Evolutionary conservation across 2,797 vertebrate species (phyloP), one percentile per base, ranked within the genome.

Genomic region (Tolypeutes matacus): DNA sequence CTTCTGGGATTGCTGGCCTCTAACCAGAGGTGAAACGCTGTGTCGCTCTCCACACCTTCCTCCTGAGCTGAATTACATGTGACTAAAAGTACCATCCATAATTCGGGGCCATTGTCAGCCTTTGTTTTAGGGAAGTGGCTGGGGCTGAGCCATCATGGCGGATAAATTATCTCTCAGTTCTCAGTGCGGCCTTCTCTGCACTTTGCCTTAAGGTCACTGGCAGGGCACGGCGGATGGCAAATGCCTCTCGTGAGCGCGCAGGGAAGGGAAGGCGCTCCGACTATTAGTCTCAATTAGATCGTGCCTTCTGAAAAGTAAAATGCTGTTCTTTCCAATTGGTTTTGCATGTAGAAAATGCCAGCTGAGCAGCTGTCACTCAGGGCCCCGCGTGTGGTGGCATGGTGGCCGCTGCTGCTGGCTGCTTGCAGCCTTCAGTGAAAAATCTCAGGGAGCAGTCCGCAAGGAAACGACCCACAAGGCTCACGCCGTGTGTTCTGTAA

Each of bases 131-230:
- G 96, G 97, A 97, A 82, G 82, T 85, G 96, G 93, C 95, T 56
- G 27, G 96, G 86, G 89, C 96, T 84, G 97, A 97, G 95, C 92
- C 85, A 95, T 96, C 95, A 11, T 77, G 76, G 96, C 89, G 96
- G 98, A 97, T 98, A 97, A 98, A 98, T 97, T 95, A 96, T 95
- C 97, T 96, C 95, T 95, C 93, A 86, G 81, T 97, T 97, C 97
- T 97, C 58, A 95, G 97, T 95, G 97, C 98, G 97, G 97, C 94
- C 98, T 98, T 97, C 95, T 85, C 97, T 96, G 95, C 96, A 94
- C 91, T 93, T 95, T 96, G 97, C 95, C 96, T 91, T 95, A 96
- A 98, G 98, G 98, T 98, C 97, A 97, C 94, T 94, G 96, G 95
- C 97, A 97, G 96, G 98, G 97, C 97, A 97, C 86, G 0, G 0